Conservation (phyloP, 2,113 vertebrate genomes). For the Pelecanoides urinatrix region DNA sequence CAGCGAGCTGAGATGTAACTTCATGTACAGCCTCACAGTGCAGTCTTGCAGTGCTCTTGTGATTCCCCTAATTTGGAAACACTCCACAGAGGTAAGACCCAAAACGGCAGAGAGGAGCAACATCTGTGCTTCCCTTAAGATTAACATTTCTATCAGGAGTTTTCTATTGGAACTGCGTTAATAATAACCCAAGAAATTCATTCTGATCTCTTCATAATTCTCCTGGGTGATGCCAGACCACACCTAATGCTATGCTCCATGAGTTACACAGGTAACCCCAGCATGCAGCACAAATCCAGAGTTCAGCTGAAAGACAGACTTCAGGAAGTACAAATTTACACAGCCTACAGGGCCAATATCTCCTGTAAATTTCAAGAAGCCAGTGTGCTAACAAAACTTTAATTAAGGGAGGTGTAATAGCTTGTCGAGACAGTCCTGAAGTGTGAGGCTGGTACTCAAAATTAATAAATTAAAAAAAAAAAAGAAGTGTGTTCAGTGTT, state of each 20-base stretch:
- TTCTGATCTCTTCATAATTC: background rate
- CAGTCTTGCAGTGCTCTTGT: background rate
- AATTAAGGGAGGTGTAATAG: background rate
- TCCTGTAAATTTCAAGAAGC: background rate
- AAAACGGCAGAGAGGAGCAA: background rate
- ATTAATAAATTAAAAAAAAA: background rate
- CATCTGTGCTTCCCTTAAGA: background rate
- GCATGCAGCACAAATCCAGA: background rate
- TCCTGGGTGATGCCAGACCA: background rate
- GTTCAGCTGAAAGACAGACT: background rate
- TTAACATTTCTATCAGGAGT: background rate
- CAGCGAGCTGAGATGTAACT: background rate
- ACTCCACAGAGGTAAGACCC: background rate
- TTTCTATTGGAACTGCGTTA: background rate
- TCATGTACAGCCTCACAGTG: background rate
- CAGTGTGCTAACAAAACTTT: background rate
- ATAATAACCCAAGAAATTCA: background rate
- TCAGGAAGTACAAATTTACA: background rate
- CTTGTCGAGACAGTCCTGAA: background rate
- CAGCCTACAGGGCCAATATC: background rate
- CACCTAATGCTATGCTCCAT: background rate
- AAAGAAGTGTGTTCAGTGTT: background rate
- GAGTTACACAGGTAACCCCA: background rate
- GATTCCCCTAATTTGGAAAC: background rate
- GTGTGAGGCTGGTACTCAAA: background rate